Evolutionary conservation across 2,113 vertebrate species (phyloP), one percentile per base, ranked within the genome.

Genomic region (Sclerurus mexicanus): DNA sequence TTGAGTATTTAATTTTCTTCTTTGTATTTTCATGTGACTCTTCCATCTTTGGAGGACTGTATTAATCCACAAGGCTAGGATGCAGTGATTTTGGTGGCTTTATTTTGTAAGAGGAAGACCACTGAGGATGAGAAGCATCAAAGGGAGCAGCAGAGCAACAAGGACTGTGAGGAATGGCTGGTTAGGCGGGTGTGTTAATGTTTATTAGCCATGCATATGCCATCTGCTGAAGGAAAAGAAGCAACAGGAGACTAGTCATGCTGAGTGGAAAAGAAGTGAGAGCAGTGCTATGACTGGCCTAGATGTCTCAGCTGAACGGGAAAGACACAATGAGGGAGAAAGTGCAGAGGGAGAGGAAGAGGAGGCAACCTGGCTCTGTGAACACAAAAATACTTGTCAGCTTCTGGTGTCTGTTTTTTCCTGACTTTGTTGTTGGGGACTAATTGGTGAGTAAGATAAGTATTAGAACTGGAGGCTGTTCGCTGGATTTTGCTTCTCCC

Each of bases 341-440:
- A 84, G 16, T 20, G 46, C 22, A 46, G 52, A 71, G 37, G n/a
- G 37, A 80, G 15, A 30, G 62, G 35, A 67, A 27, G 30, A 67
- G 31, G 52, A 16, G 11, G 46, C 0, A 0, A 18, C 27, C 7
- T 1, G 1, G 28, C 20, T 58, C n/a, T 53, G 14, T 56, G 42
- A 81, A 67, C 30, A 52, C 30, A 62, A 50, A 46, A 87, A 66
- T 56, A 47, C 21, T 63, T 72, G 17, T 47, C 42, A 55, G 33
- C 14, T 60, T 66, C 42, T 46, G 9, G 18, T 71, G 15, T 60
- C 44, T 44, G 5, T 33, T 63, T 82, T 63, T 60, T 76, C 66
- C 30, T 52, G 39, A 28, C 44, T 55, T 53, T 52, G 30, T 59
- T 53, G 24, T 31, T 35, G 19, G 49, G 37, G 39, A 59, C 20